These are phyloP conservation scores for Proterorhinus semilunaris DNA, from an alignment of 2,113 vertebrate species.

Conservation along the genomic window DNA sequence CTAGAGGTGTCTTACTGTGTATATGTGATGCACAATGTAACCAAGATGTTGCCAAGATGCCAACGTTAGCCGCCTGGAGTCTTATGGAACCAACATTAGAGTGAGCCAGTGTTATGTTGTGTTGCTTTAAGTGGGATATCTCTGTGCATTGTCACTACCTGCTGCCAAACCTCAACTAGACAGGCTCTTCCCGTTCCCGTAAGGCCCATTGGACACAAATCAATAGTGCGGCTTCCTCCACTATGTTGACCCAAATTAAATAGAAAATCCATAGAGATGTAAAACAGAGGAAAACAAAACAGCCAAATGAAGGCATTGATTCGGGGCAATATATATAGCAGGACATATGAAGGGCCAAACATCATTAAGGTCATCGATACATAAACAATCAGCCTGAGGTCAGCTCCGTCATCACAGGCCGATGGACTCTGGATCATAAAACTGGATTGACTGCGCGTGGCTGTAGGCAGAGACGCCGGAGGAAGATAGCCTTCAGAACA, in stretches of 20 bases:
- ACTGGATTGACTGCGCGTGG: neutral
- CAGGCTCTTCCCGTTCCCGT: constrained; percentile 56
- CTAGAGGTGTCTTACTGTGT: no score
- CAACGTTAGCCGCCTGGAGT: neutral
- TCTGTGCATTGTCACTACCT: constrained; percentile 53
- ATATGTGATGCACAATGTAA: no score
- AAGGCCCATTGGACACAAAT: constrained; percentile 68
- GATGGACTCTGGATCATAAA: constrained; percentile 26
- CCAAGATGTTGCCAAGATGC: no score
- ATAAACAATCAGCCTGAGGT: constrained; percentile 47
- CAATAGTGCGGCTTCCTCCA: constrained; percentile 68
- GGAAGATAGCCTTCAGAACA: neutral
- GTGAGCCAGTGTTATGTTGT: neutral
- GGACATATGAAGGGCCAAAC: constrained; percentile 50
- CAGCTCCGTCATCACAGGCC: constrained; percentile 35
- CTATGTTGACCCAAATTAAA: constrained; percentile 73
- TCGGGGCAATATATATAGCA: constrained; percentile 41
- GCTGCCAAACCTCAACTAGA: constrained; percentile 60
- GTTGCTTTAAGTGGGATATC: constrained; percentile 38
- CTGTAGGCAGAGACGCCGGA: neutral
- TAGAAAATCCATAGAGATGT: constrained; percentile 72
- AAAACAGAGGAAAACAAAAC: constrained; percentile 71
- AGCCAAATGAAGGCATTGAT: constrained; percentile 64
- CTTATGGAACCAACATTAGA: neutral
- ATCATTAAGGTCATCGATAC: constrained; percentile 45